phyloP scores from a whole-genome alignment of 1,140 invertebrate genomes.

The Drosophila rhopaloa region DNA sequence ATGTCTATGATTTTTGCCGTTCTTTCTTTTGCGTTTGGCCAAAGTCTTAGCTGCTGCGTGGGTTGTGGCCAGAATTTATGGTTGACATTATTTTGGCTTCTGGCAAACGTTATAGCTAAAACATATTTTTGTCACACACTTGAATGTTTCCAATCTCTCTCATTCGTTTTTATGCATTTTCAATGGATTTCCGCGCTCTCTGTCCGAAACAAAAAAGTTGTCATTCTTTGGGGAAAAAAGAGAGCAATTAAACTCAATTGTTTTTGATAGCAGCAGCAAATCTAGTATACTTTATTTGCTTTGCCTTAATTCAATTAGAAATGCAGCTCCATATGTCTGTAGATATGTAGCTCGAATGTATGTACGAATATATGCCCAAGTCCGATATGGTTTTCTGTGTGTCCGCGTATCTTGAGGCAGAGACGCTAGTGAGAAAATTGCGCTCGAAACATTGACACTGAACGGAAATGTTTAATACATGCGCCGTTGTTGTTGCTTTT shows the following conservation, averaged over 20 bases:
- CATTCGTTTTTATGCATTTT: slow-evolving; percentile 66
- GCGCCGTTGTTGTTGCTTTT: slow-evolving; percentile 61
- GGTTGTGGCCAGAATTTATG: slow-evolving; percentile 68
- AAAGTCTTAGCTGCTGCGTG: slow-evolving; percentile 52
- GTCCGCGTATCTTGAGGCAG: slow-evolving; percentile 62
- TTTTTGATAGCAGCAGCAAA: slow-evolving; percentile 75
- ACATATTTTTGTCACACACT: slow-evolving; percentile 18
- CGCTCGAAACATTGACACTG: slow-evolving; percentile 84
- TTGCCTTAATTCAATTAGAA: slow-evolving; percentile 84
- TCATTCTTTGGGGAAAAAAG: slow-evolving; percentile 16
- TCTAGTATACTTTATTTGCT: slow-evolving; percentile 81
- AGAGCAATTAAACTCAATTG: slow-evolving; percentile 84
- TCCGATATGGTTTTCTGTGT: slow-evolving; percentile 53
- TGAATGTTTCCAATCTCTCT: slow-evolving; percentile 10
- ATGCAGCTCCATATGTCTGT: slow-evolving; percentile 49
- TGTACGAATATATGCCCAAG: slow-evolving; percentile 5
- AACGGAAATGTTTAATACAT: slow-evolving; percentile 85
- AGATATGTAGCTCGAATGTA: slow-evolving; percentile 20
- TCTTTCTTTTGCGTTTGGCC: slow-evolving; percentile 38
- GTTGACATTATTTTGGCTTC: slow-evolving; percentile 73
- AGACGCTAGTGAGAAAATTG: slow-evolving; percentile 62
- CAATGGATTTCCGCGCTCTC: slow-evolving; percentile 41
- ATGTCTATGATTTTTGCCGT: slow-evolving; percentile 35
- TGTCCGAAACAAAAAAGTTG: slow-evolving; percentile 11
- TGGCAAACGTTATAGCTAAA: slow-evolving; percentile 27